A percentile compares a stretch with the other conserved stretches of the same genome.
These are phyloP conservation scores for Oxytorus armatus DNA, from an alignment of 2,888 invertebrate species.

Conservation along the genomic window DNA sequence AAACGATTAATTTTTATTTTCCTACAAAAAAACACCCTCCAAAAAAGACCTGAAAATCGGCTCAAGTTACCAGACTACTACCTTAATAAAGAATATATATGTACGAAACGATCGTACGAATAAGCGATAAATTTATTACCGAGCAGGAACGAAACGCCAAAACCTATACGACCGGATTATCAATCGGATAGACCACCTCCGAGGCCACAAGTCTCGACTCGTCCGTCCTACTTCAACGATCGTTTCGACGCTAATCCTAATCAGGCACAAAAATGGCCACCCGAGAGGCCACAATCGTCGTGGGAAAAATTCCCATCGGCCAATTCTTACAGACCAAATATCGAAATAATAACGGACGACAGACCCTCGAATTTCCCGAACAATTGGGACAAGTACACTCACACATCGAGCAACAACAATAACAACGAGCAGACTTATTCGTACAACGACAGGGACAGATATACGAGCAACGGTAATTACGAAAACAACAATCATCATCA, in stretches of 20 bases:
- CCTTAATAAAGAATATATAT: background rate
- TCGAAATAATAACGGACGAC: conserved; percentile 86
- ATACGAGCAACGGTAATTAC: conserved; percentile 50
- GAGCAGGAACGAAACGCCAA: conserved; percentile 79
- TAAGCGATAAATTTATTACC: background rate
- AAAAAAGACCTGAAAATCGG: too few relatives aligned
- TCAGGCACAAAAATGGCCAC: conserved; percentile 83
- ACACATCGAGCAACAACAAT: conserved; percentile 61
- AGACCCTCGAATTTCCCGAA: conserved; percentile 86
- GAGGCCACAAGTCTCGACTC: conserved; percentile 50
- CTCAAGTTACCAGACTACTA: too few relatives aligned
- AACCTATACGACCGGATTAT: conserved; percentile 78
- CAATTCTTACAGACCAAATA: conserved; percentile 78
- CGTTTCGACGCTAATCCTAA: conserved; percentile 75
- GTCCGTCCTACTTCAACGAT: conserved; percentile 75
- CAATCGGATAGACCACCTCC: conserved; percentile 59
- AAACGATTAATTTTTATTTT: too few relatives aligned
- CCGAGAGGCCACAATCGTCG: conserved; percentile 81
- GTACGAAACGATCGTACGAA: background rate
- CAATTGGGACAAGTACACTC: conserved; percentile 77
- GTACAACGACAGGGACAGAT: conserved; percentile 71
- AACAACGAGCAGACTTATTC: conserved; percentile 60
- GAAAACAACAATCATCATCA: conserved; percentile 45
- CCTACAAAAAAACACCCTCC: too few relatives aligned
- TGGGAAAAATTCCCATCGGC: conserved; percentile 81